Evolutionary conservation across 2,888 invertebrate species (phyloP), one percentile per base, ranked within the genome.

Genomic region (Cryptophagus acutangulus): DNA sequence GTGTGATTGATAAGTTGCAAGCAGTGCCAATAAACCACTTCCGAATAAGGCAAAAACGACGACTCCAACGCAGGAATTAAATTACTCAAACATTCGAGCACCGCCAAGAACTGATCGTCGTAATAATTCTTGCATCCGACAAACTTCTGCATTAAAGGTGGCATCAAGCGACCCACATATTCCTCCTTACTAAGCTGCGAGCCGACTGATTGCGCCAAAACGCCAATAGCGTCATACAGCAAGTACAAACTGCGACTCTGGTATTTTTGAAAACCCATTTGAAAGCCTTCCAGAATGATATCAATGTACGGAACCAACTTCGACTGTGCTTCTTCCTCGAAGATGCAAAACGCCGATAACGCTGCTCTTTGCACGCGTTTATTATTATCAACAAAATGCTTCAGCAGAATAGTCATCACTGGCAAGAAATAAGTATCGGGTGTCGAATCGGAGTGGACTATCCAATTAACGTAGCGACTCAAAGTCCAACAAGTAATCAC

Each of bases 401-500:
- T 79, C 55, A 86, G 62, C 35, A 86, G 66, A 69, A 81, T 77
- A 17, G 75, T 77, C 78, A 85, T 79, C 9, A 85, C 71, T n/a
- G 81, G 80, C 57, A 81, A 77, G 51, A 85, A 75, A 65, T 78
- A 83, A n/a, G 52, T 50, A 8, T 63, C 57, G 38, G 70, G 66
- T 41, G 81, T 77, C 58, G 80, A 78, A 17, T 78, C 77, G 54
- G 80, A 77, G 17, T 72, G 71, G 2, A 84, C 80, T 28, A 85
- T 81, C 81, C 82, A 86, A 57, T 80, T 77, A 25, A 82, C 80
- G 59, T 85, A 87, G 26, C 86, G 74, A 54, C 81, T 80, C 15
- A 87, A 66, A 1, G 85, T 85, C 86, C 86, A 86, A 66, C 86
- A 86, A 1, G 84, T 84, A 46, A 87, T 86, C 15, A 84, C 83